phyloP scores from a whole-genome alignment of 2,113 vertebrate species.

The Capreolus pygargus region DNA sequence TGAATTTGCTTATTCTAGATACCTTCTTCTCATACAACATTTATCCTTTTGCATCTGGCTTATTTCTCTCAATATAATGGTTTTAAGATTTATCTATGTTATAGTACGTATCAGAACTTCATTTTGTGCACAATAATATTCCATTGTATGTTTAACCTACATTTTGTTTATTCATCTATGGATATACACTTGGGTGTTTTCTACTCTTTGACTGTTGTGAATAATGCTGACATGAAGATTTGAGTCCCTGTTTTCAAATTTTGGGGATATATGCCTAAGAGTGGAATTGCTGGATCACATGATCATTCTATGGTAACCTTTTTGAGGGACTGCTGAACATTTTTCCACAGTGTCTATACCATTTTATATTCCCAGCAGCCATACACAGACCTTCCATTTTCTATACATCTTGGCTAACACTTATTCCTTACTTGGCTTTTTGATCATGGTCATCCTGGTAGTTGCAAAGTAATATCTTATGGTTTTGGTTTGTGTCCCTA shows the following conservation, averaged over 20 bases:
- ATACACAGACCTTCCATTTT: background rate
- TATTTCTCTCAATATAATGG: background rate
- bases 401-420: background rate
- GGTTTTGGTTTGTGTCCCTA: background rate
- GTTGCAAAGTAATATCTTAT: background rate
- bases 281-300: background rate
- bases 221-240: background rate
- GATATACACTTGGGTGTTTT: background rate
- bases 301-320: background rate
- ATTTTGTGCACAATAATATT: background rate
- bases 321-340: background rate
- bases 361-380: background rate
- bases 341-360: background rate
- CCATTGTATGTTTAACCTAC: background rate
- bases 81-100: background rate
- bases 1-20: background rate
- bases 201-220: background rate
- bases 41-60: background rate
- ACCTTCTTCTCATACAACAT: background rate
- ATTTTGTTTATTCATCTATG: background rate
- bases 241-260: background rate
- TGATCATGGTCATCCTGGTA: background rate
- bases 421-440: background rate
- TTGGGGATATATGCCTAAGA: background rate
- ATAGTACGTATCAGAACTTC: background rate